Evolutionary conservation across 2,888 invertebrate genomes (phyloP).

Genomic region (Apamea anceps): DNA sequence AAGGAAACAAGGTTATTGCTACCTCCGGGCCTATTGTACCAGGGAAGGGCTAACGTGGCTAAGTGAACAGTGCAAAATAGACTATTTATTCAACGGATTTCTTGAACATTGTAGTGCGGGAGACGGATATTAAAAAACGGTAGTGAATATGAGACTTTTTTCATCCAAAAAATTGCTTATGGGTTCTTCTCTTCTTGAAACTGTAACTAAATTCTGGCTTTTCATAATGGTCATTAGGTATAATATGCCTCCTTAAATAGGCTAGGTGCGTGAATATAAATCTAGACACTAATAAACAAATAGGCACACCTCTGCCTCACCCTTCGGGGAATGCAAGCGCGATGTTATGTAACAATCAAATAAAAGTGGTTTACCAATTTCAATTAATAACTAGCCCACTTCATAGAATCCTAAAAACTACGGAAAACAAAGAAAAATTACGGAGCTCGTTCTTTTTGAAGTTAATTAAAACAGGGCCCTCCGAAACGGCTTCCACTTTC

Average conservation of each 20-base stretch:
- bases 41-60: conserved; percentile 60
- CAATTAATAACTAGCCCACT: conserved; percentile 8
- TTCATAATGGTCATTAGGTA: not conserved
- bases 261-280: not conserved
- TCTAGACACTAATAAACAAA: not conserved
- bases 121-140: conserved; percentile 22
- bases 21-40: conserved; percentile 60
- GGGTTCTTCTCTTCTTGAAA: not conserved
- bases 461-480: conserved; percentile 57
- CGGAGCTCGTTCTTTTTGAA: conserved; percentile 35
- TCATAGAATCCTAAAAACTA: conserved; percentile 23
- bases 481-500: conserved; percentile 52
- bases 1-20: conserved; percentile 77
- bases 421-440: conserved; percentile 25
- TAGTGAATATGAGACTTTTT: not conserved
- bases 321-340: not conserved
- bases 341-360: not conserved
- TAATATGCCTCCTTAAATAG: not conserved
- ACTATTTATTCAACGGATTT: conserved; percentile 28
- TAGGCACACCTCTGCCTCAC: not conserved
- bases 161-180: not conserved
- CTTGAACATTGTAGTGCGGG: conserved; percentile 3
- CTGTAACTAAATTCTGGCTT: not conserved
- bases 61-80: conserved; percentile 21
- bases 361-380: not conserved